Evolutionary conservation across 2,888 invertebrate genomes (phyloP).

Genomic region (Pseudoips prasinana): DNA sequence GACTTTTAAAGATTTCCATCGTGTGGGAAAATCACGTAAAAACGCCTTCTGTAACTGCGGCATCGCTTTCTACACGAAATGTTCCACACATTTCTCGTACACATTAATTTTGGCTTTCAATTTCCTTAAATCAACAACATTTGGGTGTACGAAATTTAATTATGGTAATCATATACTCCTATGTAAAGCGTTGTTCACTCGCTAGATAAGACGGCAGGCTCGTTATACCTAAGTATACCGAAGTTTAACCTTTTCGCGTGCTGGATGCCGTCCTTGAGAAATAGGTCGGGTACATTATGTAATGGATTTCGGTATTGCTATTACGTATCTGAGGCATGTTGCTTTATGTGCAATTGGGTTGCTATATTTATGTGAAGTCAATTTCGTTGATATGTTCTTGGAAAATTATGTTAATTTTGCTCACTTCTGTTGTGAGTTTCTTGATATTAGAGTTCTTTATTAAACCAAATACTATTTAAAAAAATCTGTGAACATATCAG

Average conservation of each 20-base stretch:
- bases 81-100: too few relatives aligned
- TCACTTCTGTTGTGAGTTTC: too few relatives aligned
- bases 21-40: too few relatives aligned
- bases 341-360: slow-evolving; percentile 29
- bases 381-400: too few relatives aligned
- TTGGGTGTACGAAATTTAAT: slow-evolving; percentile 24
- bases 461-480: too few relatives aligned
- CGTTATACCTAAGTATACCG: slow-evolving; percentile 32
- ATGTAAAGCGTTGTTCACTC: slow-evolving; percentile 38
- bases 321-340: slow-evolving; percentile 34
- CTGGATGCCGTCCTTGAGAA: slow-evolving; percentile 30
- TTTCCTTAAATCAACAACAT: slow-evolving; percentile 13
- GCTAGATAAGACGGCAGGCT: slow-evolving; percentile 36
- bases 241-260: slow-evolving; percentile 55
- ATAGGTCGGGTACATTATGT: slow-evolving; percentile 58
- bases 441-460: too few relatives aligned
- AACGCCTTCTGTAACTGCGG: too few relatives aligned
- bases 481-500: too few relatives aligned
- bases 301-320: slow-evolving; percentile 47
- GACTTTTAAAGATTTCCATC: too few relatives aligned
- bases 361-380: slow-evolving; percentile 34
- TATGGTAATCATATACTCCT: slow-evolving; percentile 34
- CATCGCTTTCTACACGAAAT: too few relatives aligned
- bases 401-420: too few relatives aligned
- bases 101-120: slow-evolving; percentile 7